phyloP scores from a whole-genome alignment of 2,113 vertebrate species.

The Cyprinodon variegatus region DNA sequence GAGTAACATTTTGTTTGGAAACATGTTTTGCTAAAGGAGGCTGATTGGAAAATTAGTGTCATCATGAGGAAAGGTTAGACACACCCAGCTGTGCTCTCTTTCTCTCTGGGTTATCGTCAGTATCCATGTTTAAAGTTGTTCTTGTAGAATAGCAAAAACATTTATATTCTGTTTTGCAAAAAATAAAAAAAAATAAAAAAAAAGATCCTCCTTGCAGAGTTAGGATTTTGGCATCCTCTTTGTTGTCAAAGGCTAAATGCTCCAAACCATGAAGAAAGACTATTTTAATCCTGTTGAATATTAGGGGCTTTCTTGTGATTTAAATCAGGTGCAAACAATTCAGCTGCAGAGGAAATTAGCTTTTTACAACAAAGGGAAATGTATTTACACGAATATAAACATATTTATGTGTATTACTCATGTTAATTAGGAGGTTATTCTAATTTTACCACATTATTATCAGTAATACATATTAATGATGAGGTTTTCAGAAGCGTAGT shows the following conservation, averaged over 20 bases:
- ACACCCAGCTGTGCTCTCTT: no score
- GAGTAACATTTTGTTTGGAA: no score
- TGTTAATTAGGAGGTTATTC: slow-evolving; percentile 46
- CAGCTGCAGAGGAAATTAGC: background rate
- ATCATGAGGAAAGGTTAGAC: no score
- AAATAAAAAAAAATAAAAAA: background rate
- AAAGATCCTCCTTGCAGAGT: no score
- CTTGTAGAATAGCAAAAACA: background rate
- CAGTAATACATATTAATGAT: slow-evolving; percentile 39
- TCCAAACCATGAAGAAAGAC: background rate
- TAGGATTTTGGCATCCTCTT: background rate
- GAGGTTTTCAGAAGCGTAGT: slow-evolving; percentile 53
- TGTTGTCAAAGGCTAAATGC: background rate
- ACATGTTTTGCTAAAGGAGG: no score
- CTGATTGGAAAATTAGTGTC: no score
- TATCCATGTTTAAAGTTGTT: background rate
- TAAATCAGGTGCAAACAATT: background rate
- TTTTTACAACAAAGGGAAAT: background rate
- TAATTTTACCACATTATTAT: slow-evolving; percentile 27
- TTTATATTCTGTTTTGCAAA: background rate
- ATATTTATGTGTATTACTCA: background rate
- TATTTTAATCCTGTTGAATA: background rate
- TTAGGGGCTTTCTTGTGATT: background rate
- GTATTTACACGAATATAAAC: background rate
- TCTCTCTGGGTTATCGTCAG: no score